These are phyloP conservation scores for Pipra filicauda DNA, from an alignment of 2,113 vertebrate species.

Conservation along the genomic window DNA sequence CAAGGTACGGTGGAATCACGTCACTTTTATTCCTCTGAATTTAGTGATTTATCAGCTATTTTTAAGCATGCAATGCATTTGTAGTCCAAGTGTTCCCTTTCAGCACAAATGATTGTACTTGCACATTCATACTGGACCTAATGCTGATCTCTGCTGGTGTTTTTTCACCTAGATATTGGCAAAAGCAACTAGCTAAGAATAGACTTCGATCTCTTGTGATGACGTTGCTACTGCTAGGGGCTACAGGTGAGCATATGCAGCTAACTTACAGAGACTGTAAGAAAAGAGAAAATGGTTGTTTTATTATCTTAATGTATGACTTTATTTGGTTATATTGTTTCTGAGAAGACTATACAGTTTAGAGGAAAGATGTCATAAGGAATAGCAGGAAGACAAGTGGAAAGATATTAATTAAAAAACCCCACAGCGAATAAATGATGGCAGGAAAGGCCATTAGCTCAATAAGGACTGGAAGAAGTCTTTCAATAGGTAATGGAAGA, in stretches of 20 bases:
- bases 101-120: neutral
- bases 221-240: neutral
- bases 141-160: neutral
- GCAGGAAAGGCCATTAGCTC: neutral
- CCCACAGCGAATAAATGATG: rapidly evolving
- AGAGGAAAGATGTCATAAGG: neutral
- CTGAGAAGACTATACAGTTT: neutral
- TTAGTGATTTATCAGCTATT: neutral
- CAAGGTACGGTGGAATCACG: neutral
- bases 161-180: neutral
- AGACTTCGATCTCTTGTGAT: neutral
- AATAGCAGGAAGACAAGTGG: neutral
- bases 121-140: neutral
- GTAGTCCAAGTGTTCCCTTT: neutral
- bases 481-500: neutral
- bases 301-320: neutral
- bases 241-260: neutral
- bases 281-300: neutral
- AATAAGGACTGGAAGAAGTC: neutral
- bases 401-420: neutral
- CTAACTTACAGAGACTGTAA: neutral
- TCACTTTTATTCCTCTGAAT: neutral
- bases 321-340: neutral
- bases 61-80: neutral
- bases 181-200: neutral